These are phyloP conservation scores for Camponotus floridanus DNA, from an alignment of 1,140 invertebrate species.

Conservation along the genomic window DNA sequence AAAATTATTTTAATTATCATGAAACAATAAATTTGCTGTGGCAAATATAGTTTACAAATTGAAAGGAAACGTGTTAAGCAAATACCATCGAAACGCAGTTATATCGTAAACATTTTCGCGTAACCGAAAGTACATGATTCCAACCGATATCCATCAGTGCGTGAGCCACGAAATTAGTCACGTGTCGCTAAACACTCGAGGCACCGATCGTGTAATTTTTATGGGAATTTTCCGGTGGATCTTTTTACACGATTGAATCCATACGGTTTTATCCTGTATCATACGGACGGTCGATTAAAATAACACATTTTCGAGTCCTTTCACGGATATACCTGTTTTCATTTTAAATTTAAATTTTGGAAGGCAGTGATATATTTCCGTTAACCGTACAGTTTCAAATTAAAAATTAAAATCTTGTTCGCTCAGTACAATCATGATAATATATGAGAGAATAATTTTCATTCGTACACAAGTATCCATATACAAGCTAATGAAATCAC, in stretches of 20 bases:
- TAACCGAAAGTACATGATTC: conserved; percentile 45
- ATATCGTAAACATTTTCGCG: conserved; percentile 12
- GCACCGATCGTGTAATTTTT: conserved; percentile 58
- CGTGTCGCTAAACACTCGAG: conserved; percentile 56
- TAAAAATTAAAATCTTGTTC: conserved; percentile 47
- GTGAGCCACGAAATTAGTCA: conserved; percentile 57
- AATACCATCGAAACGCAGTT: conserved; percentile 44
- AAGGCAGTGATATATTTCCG: neutral
- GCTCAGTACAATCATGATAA: neutral
- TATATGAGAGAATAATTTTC: conserved; percentile 1
- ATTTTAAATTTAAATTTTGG: conserved; percentile 40
- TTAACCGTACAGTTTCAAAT: conserved; percentile 17
- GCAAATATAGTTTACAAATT: conserved; percentile 32
- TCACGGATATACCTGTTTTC: neutral
- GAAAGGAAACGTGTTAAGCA: conserved; percentile 48
- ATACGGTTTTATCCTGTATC: conserved; percentile 31
- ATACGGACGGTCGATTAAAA: conserved; percentile 42
- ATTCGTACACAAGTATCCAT: neutral
- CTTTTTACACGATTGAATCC: conserved; percentile 59
- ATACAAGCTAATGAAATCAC: conserved; percentile 2
- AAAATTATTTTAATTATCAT: conserved; percentile 30
- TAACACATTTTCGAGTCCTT: conserved; percentile 23
- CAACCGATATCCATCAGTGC: conserved; percentile 49
- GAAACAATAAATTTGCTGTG: neutral
- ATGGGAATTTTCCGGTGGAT: conserved; percentile 52